Percentiles rank a stretch among this genome's conserved stretches.
Evolutionary conservation across 2,888 invertebrate species (phyloP).

Genomic region (Lumbricus terrestris): DNA sequence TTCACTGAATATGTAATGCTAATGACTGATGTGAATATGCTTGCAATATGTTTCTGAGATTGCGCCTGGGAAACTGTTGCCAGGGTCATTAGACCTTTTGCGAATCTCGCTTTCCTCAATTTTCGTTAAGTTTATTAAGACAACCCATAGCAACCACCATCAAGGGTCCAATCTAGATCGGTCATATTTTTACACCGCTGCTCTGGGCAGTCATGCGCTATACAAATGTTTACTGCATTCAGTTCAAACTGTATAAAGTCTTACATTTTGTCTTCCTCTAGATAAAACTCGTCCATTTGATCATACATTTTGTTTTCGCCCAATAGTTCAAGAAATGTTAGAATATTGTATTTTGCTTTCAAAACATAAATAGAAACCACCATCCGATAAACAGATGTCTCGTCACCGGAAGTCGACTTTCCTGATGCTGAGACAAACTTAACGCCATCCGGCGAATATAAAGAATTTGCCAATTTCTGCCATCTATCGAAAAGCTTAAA

Average conservation of each 20-base stretch:
- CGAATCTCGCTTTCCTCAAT: background rate
- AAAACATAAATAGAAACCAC: conserved; percentile 3
- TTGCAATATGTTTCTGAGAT: no score
- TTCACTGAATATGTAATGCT: background rate
- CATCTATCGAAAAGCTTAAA: no score
- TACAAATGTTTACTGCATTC: background rate
- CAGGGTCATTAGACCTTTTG: background rate
- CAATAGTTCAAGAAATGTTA: background rate
- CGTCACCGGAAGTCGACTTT: background rate
- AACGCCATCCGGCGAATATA: background rate
- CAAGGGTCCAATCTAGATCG: background rate
- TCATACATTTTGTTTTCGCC: background rate
- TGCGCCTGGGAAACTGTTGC: background rate
- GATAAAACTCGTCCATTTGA: conserved; percentile 71
- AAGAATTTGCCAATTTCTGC: no score
- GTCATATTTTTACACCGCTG: background rate
- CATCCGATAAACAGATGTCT: background rate
- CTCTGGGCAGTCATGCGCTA: no score
- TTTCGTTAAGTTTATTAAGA: background rate
- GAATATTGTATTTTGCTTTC: background rate
- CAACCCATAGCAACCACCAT: background rate
- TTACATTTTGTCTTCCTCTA: conserved; percentile 78
- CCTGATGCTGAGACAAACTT: background rate
- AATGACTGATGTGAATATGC: background rate
- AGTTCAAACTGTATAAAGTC: background rate